Base-by-base conservation (phyloP, 64 coral and sea anemone species). In the Montipora efflorescens region DNA sequence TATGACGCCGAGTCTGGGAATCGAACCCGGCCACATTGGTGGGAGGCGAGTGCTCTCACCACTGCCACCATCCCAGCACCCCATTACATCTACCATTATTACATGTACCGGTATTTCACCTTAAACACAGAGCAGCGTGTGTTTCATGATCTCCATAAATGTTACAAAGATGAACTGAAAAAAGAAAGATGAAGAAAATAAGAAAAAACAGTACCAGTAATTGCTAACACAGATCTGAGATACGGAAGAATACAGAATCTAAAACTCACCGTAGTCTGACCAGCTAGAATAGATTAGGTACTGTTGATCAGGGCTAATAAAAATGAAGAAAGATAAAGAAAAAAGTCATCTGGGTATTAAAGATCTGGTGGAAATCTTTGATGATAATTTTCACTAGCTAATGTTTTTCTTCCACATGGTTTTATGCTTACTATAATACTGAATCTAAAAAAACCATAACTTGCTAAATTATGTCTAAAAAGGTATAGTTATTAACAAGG, bases 201-300 rank as follows among this genome's bases (percentile, higher is more conserved):
- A 88, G 36, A 36, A 36, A 36, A 36, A 36, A 36, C 36, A 36
- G 36, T 36, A 36, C 36, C 36, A 2, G 36, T 36, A 36, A 36
- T 36, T 36, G 36, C 36, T 36, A 36, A 36, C 36, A 36, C 36
- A 36, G 36, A 36, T 36, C 36, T 36, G 36, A 2, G 2, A 36
- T 36, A 36, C 36, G 36, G 36, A 36, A 36, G 36, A 36, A 36
- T 36, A 36, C 36, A 36, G 36, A 36, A 36, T 36, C 36, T 36
- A 2, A 36, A 36, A 36, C 98, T 96, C 79, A 96, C 98, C 66
- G 67, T 96, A 96, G 48, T 94, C 84, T 44, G 98, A 99, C 98
- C 98, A 99, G 69, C 98, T 96, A 1, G 98, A 99, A 75, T 99
- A 99, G 67, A 99, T 99, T 20, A 99, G 76, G 87, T 96, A 89